A percentile compares a stretch with the other conserved stretches of the same genome.
phyloP scores from a whole-genome alignment of 2,797 vertebrate genomes.

The Gallinago solitaria region DNA sequence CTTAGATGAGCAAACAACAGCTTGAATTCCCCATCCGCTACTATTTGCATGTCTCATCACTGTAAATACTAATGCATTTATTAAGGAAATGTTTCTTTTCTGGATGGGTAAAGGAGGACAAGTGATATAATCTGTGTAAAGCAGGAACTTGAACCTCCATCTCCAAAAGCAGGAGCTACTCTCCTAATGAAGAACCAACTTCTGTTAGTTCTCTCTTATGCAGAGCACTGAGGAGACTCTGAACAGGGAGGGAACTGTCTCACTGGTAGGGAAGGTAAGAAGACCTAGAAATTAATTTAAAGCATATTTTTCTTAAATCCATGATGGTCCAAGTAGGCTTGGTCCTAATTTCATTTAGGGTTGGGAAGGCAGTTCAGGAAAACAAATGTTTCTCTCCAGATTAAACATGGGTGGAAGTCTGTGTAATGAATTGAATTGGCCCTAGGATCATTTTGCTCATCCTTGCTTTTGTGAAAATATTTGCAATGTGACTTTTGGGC shows the following conservation, averaged over 20 bases:
- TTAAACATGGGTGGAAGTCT: slow-evolving; percentile 59
- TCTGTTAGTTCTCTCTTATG: background rate
- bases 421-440: slow-evolving; percentile 38
- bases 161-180: background rate
- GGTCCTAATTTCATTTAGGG: slow-evolving; percentile 49
- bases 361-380: slow-evolving; percentile 46
- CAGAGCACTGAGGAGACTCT: background rate
- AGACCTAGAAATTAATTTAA: slow-evolving; percentile 15
- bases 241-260: background rate
- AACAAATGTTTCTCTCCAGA: slow-evolving; percentile 59
- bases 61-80: background rate
- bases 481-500: slow-evolving; percentile 35
- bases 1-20: background rate
- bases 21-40: background rate
- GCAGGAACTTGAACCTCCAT: background rate
- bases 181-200: background rate
- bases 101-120: background rate
- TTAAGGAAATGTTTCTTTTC: background rate
- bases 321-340: slow-evolving; percentile 26
- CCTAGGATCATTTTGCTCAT: slow-evolving; percentile 56
- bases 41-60: background rate
- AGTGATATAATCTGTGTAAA: background rate
- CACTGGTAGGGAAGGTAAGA: background rate
- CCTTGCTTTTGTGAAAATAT: slow-evolving; percentile 67
- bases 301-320: background rate